These are phyloP conservation scores for Rhamnusium bicolor DNA, from an alignment of 2,888 invertebrate species.

Conservation along the genomic window DNA sequence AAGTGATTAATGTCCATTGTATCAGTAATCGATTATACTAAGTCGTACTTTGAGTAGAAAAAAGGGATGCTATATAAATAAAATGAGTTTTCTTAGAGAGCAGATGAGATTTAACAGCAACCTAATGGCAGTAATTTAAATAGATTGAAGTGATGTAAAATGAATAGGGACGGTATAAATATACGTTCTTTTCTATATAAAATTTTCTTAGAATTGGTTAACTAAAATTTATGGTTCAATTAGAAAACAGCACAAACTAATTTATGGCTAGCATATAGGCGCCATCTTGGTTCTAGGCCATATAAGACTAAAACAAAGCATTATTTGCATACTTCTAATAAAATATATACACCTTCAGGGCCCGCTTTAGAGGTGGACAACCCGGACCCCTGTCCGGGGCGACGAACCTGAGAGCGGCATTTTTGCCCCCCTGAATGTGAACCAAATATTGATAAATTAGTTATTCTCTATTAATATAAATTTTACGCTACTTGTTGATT, in stretches of 20 bases:
- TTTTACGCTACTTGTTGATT: no score
- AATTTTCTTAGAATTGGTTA: slow-evolving; percentile 5
- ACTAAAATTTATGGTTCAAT: slow-evolving; percentile 12
- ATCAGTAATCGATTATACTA: slow-evolving; percentile 46
- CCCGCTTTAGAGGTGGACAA: no score
- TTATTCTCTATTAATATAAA: no score
- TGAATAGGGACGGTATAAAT: slow-evolving; percentile 22
- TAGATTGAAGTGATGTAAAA: slow-evolving; percentile 37
- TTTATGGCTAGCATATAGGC: no score
- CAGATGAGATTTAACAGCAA: slow-evolving; percentile 40
- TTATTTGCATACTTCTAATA: no score
- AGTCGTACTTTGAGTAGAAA: slow-evolving; percentile 34
- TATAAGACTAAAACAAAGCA: no score
- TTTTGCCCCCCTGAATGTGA: no score
- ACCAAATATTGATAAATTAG: no score
- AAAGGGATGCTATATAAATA: slow-evolving; percentile 44
- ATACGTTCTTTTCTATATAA: slow-evolving; percentile 12
- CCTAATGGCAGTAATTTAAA: slow-evolving; percentile 39
- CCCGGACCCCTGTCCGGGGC: no score
- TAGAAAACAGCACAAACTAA: background rate
- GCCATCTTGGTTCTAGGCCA: no score
- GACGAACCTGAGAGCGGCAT: no score
- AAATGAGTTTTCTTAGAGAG: slow-evolving; percentile 45
- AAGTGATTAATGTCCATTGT: slow-evolving; percentile 51
- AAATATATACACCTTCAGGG: no score